These are phyloP conservation scores for Albula glossodonta DNA, from an alignment of 2,113 vertebrate genomes.

Conservation along the genomic window DNA sequence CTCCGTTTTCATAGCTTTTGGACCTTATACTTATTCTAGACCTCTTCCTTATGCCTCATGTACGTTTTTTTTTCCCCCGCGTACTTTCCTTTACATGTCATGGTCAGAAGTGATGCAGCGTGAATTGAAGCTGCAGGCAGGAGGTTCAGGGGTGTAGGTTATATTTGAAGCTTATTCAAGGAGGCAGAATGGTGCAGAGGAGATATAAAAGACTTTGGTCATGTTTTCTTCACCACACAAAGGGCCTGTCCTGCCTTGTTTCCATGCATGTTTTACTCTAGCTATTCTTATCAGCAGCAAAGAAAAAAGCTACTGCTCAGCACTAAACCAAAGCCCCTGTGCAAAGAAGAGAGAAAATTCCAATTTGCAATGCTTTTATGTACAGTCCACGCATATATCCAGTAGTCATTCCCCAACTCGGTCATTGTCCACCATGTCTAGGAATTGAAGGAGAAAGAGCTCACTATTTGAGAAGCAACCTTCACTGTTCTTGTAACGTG, in stretches of 20 bases:
- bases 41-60: not conserved
- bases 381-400: too few species aligned
- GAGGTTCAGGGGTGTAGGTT: not conserved
- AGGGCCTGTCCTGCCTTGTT: not conserved
- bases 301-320: not conserved
- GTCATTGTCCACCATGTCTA: too few species aligned
- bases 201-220: not conserved
- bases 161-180: not conserved
- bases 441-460: too few species aligned
- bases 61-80: too few species aligned
- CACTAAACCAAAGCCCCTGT: not conserved
- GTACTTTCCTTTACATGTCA: not conserved
- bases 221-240: not conserved
- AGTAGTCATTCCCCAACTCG: too few species aligned
- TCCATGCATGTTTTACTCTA: not conserved
- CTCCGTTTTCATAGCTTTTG: not conserved
- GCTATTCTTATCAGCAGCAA: not conserved
- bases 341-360: conserved; percentile 1
- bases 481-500: too few species aligned
- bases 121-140: not conserved
- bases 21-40: not conserved
- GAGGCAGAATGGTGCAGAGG: not conserved
- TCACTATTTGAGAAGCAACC: too few species aligned
- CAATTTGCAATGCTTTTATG: not conserved
- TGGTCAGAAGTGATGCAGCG: not conserved